These are phyloP conservation scores for Aeoliscus strigatus DNA, from an alignment of 2,797 vertebrate genomes.

Conservation along the genomic window DNA sequence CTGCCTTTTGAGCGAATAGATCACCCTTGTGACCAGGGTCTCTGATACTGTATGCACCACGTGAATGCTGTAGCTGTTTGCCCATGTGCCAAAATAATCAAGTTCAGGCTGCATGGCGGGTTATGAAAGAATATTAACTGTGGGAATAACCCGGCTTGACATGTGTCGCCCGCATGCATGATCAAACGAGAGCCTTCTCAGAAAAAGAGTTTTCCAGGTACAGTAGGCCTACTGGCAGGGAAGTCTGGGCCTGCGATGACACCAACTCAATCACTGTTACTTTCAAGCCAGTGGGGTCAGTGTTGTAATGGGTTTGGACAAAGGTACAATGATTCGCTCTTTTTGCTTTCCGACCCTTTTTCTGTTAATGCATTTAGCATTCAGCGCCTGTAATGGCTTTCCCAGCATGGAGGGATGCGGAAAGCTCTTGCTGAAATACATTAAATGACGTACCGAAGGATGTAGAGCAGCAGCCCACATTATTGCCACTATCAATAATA, in stretches of 20 bases:
- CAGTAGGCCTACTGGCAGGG: conserved; percentile 68
- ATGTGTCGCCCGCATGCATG: conserved; percentile 69
- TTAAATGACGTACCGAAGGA: conserved; percentile 69
- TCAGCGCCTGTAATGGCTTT: conserved; percentile 68
- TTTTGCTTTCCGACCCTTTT: conserved; percentile 53
- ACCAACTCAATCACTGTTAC: conserved; percentile 73
- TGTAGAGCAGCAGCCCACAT: conserved; percentile 61
- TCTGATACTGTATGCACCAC: conserved; percentile 71
- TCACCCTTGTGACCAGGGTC: conserved; percentile 71
- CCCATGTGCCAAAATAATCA: conserved; percentile 83
- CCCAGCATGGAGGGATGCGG: conserved; percentile 60
- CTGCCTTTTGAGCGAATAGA: conserved; percentile 72
- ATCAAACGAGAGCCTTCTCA: conserved; percentile 71
- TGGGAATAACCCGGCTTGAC: conserved; percentile 82
- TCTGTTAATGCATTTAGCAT: conserved; percentile 76
- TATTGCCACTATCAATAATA: conserved; percentile 75
- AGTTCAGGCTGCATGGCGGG: conserved; percentile 77
- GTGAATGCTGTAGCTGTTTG: conserved; percentile 73
- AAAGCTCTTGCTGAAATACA: conserved; percentile 67
- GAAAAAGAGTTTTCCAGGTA: conserved; percentile 74
- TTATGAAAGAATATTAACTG: conserved; percentile 85
- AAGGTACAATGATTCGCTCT: conserved; percentile 66
- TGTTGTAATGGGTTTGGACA: conserved; percentile 72
- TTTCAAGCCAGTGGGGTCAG: conserved; percentile 74
- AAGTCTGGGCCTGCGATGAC: conserved; percentile 66